Percentiles rank a stretch among this genome's conserved stretches.
phyloP scores from a whole-genome alignment of 1,140 invertebrate genomes.

The Hylaeus volcanicus region DNA sequence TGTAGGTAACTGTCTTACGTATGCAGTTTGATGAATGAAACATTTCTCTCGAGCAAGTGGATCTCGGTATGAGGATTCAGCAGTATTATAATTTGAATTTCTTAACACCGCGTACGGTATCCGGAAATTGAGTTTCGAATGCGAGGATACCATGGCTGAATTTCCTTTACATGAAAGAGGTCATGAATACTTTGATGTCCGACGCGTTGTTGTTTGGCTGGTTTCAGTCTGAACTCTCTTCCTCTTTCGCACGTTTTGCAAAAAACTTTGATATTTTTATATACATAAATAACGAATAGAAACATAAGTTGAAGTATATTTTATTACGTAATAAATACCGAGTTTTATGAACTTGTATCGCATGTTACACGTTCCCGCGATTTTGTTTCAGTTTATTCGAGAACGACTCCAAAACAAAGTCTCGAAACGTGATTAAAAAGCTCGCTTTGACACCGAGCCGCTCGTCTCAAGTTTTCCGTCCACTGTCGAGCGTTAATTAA shows the following conservation, averaged over 20 bases:
- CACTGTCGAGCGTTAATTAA: neutral
- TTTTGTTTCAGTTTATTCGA: no score
- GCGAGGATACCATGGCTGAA: neutral
- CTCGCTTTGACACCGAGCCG: no score
- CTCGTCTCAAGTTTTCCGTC: no score
- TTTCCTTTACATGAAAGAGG: neutral
- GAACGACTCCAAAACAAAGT: no score
- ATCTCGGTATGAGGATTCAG: constrained; percentile 19
- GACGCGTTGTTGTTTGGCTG: neutral
- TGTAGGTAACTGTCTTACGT: neutral
- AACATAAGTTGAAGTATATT: no score
- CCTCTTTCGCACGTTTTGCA: neutral
- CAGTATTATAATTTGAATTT: constrained; percentile 60
- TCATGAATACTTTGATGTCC: neutral
- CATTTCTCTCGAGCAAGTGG: constrained; percentile 47
- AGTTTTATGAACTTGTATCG: no score
- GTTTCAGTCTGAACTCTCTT: no score
- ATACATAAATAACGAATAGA: no score
- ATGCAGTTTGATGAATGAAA: constrained; percentile 54
- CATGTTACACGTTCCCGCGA: no score
- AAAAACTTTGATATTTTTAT: no score
- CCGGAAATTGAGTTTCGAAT: constrained; percentile 15
- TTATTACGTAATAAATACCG: no score
- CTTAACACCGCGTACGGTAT: constrained; percentile 22
- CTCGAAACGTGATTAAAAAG: no score